phyloP scores from a whole-genome alignment of 2,888 invertebrate species.

The Cheilosia pagana region DNA sequence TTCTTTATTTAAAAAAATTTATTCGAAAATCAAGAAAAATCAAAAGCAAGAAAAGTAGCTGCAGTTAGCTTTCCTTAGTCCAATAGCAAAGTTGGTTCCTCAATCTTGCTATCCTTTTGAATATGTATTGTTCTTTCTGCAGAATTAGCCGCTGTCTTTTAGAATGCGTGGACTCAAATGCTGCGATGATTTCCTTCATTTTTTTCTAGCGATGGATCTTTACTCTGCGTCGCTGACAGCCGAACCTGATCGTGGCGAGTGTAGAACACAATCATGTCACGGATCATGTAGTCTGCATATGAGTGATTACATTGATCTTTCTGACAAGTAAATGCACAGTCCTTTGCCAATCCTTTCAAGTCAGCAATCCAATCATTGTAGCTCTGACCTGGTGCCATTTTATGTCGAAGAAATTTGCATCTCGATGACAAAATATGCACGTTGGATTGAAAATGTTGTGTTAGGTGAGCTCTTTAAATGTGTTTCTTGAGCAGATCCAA shows the following conservation, averaged over 20 bases:
- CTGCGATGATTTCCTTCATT: no score
- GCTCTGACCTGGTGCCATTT: slow-evolving; percentile 21
- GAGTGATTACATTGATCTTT: slow-evolving; percentile 46
- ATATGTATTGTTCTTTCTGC: no score
- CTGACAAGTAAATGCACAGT: slow-evolving; percentile 29
- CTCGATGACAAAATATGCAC: slow-evolving; percentile 39
- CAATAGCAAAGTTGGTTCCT: no score
- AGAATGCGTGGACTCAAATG: no score
- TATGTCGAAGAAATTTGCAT: slow-evolving; percentile 41
- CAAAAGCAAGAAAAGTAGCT: no score
- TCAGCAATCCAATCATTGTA: slow-evolving; percentile 58
- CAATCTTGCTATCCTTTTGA: no score
- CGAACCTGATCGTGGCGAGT: slow-evolving; percentile 48
- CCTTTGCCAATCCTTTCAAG: slow-evolving; percentile 47
- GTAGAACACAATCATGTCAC: slow-evolving; percentile 20
- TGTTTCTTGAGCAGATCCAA: background rate
- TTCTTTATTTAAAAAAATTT: no score
- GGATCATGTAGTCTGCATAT: slow-evolving; percentile 47
- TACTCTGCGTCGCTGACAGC: slow-evolving; percentile 39
- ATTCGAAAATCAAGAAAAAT: no score
- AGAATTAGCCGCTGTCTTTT: no score
- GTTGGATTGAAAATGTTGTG: slow-evolving; percentile 1
- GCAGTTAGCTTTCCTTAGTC: no score
- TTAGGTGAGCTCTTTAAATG: background rate
- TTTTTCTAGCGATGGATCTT: background rate